phyloP scores from a whole-genome alignment of 2,888 invertebrate species.

The Synergus japonicus region DNA sequence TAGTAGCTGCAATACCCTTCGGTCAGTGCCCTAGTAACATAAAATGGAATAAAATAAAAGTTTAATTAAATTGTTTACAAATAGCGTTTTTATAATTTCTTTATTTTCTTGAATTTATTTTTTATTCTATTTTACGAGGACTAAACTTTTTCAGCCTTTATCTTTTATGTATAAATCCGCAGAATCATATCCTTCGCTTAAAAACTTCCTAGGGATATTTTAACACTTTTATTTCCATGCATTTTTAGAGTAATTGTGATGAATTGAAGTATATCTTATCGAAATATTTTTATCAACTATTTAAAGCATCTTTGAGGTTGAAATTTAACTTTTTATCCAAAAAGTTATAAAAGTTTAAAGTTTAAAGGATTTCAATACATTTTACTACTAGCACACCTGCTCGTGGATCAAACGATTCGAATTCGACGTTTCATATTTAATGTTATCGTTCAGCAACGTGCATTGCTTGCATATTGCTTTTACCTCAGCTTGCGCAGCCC shows the following conservation, averaged over 20 bases:
- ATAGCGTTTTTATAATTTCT: neutral
- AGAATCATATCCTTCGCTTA: no score
- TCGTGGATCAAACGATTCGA: neutral
- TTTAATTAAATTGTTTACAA: neutral
- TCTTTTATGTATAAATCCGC: no score
- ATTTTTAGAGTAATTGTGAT: neutral
- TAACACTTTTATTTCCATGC: no score
- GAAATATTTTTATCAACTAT: neutral
- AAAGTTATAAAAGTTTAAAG: neutral
- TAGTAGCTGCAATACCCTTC: slow-evolving; percentile 11
- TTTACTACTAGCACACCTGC: neutral
- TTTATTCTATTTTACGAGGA: neutral
- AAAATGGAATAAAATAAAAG: neutral
- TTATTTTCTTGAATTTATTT: neutral
- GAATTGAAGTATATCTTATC: no score
- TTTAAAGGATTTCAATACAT: neutral
- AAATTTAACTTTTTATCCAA: neutral
- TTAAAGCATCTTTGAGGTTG: neutral
- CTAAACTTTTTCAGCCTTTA: neutral
- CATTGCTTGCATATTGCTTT: slow-evolving; percentile 7
- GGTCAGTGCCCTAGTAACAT: no score
- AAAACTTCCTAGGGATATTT: no score
- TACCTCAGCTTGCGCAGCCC: slow-evolving; percentile 1
- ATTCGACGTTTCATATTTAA: neutral
- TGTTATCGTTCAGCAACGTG: slow-evolving; percentile 4